These are phyloP conservation scores for Tokudaia tokunoshimensis DNA, from an alignment of 2,797 vertebrate genomes.

Conservation along the genomic window DNA sequence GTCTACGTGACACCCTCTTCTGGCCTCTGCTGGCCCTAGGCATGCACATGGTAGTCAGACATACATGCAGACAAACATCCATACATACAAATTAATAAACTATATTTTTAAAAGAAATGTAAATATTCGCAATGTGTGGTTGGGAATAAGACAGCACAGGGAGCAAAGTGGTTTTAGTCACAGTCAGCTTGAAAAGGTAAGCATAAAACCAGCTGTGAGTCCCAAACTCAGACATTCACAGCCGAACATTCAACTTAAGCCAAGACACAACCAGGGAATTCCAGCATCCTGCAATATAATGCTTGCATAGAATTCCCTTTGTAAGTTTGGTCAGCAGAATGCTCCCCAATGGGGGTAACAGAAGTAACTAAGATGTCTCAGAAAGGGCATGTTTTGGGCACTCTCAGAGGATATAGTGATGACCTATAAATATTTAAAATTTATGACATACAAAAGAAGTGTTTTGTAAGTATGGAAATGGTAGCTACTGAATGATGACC, in stretches of 20 bases:
- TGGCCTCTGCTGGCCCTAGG: not conserved
- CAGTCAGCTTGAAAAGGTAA: not conserved
- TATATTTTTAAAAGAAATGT: not conserved
- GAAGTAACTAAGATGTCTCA: conserved; percentile 33
- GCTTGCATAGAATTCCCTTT: conserved; percentile 21
- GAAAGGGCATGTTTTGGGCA: not conserved
- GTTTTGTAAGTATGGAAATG: conserved; percentile 36
- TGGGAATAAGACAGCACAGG: not conserved
- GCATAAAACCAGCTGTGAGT: not conserved
- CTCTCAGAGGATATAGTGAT: not conserved
- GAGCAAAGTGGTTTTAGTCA: not conserved
- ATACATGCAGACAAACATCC: not conserved
- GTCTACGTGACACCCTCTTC: not conserved
- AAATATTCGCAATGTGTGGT: not conserved
- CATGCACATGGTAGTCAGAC: not conserved
- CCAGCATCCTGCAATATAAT: not conserved
- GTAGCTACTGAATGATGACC: not conserved
- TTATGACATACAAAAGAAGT: not conserved
- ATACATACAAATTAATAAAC: too few relatives aligned
- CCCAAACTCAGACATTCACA: not conserved
- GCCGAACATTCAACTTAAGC: not conserved
- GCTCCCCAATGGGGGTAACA: not conserved
- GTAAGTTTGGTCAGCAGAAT: conserved; percentile 14
- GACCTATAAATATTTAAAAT: not conserved
- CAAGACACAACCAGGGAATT: not conserved